Base-by-base conservation (phyloP, 2,888 invertebrate genomes). In the Erannis defoliaria region DNA sequence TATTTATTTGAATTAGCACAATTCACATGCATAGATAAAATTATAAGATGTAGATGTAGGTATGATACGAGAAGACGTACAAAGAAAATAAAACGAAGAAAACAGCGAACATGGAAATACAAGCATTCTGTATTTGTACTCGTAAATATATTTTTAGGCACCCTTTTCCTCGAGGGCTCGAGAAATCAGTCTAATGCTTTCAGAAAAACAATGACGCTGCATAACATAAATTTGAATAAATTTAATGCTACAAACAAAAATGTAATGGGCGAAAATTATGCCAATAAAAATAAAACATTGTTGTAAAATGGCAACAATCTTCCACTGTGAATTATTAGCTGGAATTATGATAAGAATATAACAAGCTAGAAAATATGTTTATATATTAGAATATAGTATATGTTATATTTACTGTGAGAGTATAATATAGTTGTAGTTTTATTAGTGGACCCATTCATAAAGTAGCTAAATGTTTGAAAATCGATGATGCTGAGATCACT, bases 131-230 rank as follows among this genome's bases (percentile, higher is more conserved):
- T 42, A 14, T 45, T 54, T 46, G 33, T 55, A 38, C 48, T 43
- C 37, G 29, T 23, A 50, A 38, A 55, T 55, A 45, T 46, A 51
- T 62, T 56, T 62, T 56, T 23, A 40, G 43, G 14, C 53, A 62
- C 62, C 62, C 62, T 57, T 62, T 62, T 62, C 56, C 62, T 54
- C 6, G 48, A 57, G 48, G 35, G 37, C 50, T 14, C 9, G 31
- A 14, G 18, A 5, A 55, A 55, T 61, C 55, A 50, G 59, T 35
- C 40, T 48, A 49, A 33, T 35, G 43, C 35, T 54, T 12, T 12
- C 33, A 33, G 38, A 35, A 55, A 61, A 62, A 61, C 61, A 61
- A 51, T 61, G 56, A 57, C 48, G 21, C 2, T 29, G 62, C 62
- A 21, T 42, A 54, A 62, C 42, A 40, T 19, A 55, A 38, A 56